Evolutionary conservation across 1,140 invertebrate genomes (phyloP).

Genomic region (Ditylenchus dipsaci): DNA sequence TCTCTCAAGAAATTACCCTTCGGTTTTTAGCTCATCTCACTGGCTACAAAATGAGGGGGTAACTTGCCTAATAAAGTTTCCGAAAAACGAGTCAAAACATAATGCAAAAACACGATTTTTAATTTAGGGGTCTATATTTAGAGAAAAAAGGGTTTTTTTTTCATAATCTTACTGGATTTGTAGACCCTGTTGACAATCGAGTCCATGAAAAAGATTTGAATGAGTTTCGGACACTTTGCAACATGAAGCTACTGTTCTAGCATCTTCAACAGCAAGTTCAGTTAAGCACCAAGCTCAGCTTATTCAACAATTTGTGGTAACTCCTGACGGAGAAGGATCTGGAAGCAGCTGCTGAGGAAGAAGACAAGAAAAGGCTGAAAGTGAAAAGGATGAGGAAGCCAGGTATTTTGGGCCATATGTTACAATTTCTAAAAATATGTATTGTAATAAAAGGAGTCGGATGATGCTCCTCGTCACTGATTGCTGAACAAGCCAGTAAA

Average conservation of each 20-base stretch:
- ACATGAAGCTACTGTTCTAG: slow-evolving; percentile 43
- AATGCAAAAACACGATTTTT: no score
- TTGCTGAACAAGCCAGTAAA: neutral
- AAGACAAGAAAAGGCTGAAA: slow-evolving; percentile 16
- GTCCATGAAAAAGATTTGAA: slow-evolving; percentile 47
- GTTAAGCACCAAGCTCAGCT: slow-evolving; percentile 47
- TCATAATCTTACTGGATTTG: no score
- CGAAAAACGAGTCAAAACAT: no score
- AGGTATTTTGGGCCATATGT: neutral
- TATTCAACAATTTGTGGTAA: slow-evolving; percentile 40
- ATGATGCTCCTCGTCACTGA: slow-evolving; percentile 9
- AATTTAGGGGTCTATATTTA: no score
- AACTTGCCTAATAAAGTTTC: no score
- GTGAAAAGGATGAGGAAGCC: slow-evolving; percentile 9
- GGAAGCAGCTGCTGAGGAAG: slow-evolving; percentile 1
- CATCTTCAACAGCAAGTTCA: slow-evolving; percentile 26
- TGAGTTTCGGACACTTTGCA: slow-evolving; percentile 48
- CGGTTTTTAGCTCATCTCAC: no score
- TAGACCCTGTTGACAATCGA: slow-evolving; percentile 44
- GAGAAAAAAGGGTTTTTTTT: no score
- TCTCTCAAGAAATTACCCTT: no score
- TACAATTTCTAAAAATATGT: slow-evolving; percentile 2
- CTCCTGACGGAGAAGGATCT: slow-evolving; percentile 27
- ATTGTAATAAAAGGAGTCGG: slow-evolving; percentile 12
- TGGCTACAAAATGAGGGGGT: no score